Conservation (phyloP, 2,888 invertebrate species). For the Apoderus coryli region DNA sequence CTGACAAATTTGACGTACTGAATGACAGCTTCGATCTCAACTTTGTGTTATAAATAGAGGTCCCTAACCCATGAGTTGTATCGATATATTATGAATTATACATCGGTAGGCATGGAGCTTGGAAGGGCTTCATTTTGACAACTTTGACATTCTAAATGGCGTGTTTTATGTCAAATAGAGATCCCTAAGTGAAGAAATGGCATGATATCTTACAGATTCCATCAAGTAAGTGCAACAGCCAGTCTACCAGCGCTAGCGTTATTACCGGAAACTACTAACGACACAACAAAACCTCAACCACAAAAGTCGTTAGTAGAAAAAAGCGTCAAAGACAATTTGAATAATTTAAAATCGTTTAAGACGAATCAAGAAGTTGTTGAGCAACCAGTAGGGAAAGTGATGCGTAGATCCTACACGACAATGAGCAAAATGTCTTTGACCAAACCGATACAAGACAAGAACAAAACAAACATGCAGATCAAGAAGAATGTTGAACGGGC, state of each 20-base stretch:
- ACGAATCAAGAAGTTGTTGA: conserved; percentile 21
- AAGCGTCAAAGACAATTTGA: conserved; percentile 29
- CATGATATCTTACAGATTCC: too few species aligned
- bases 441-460: conserved; percentile 21
- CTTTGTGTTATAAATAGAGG: too few species aligned
- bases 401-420: conserved; percentile 29
- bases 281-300: conserved; percentile 14
- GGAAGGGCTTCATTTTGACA: too few species aligned
- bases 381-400: conserved; percentile 10
- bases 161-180: too few species aligned
- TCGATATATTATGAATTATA: too few species aligned
- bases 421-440: conserved; percentile 24
- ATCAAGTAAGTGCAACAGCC: conserved; percentile 70
- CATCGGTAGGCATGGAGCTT: too few species aligned
- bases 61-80: too few species aligned
- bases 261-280: conserved; percentile 27
- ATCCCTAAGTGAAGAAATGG: too few species aligned
- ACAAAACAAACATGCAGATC: conserved; percentile 23
- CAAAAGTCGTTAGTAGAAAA: conserved; percentile 27
- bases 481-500: conserved; percentile 19
- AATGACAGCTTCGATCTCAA: too few species aligned
- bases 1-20: too few species aligned
- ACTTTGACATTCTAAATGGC: too few species aligned
- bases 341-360: conserved; percentile 29
- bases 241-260: conserved; percentile 59